These are phyloP conservation scores for Drosophila dunni DNA, from an alignment of 1,140 invertebrate genomes.

Conservation along the genomic window DNA sequence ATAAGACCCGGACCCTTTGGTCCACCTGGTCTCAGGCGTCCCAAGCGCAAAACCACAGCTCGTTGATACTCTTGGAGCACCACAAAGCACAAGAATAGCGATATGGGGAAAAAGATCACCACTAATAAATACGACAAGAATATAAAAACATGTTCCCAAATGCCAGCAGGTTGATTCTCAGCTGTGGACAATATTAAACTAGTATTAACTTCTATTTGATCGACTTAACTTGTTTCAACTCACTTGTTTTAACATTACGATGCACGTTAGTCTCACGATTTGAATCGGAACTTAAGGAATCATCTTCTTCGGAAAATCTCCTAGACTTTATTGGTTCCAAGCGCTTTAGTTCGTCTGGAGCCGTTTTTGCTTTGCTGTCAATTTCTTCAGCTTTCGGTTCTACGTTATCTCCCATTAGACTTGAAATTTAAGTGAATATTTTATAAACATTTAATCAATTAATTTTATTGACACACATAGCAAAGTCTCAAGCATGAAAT, in stretches of 20 bases:
- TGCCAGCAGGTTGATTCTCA: slow-evolving; percentile 85
- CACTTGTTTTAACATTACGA: slow-evolving; percentile 63
- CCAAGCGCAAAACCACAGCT: slow-evolving; percentile 94
- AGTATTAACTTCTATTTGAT: background rate
- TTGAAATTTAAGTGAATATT: slow-evolving; percentile 1
- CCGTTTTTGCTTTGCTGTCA: background rate
- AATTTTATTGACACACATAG: background rate
- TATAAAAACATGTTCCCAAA: slow-evolving; percentile 91
- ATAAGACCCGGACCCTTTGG: slow-evolving; percentile 91
- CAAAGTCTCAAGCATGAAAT: background rate
- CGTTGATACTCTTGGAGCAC: slow-evolving; percentile 90
- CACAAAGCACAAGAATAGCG: slow-evolving; percentile 92
- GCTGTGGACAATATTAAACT: slow-evolving; percentile 38
- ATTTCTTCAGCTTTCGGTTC: background rate
- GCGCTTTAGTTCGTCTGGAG: background rate
- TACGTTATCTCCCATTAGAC: background rate
- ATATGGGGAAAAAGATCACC: slow-evolving; percentile 92
- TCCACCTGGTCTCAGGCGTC: slow-evolving; percentile 86
- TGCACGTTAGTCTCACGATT: background rate
- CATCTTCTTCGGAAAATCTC: background rate
- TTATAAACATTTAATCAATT: background rate
- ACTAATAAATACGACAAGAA: slow-evolving; percentile 90
- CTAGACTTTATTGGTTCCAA: background rate
- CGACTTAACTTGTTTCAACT: background rate
- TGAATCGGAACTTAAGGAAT: slow-evolving; percentile 21